Conservation (phyloP, 2,797 vertebrate genomes). For the Euthynnus affinis region DNA sequence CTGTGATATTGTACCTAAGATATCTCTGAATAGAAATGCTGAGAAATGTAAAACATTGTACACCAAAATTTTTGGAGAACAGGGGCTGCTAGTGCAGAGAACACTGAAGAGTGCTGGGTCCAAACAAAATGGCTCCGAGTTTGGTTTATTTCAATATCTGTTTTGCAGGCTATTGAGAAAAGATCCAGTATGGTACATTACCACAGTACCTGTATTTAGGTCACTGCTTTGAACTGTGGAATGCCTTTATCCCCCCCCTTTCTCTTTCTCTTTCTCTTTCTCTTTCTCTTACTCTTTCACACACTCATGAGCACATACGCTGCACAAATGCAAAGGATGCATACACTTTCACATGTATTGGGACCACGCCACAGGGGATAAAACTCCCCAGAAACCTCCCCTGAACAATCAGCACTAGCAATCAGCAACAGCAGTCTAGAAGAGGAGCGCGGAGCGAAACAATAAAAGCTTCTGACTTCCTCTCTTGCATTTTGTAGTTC, state of each 20-base stretch:
- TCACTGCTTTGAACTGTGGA: constrained; percentile 69
- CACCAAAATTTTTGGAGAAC: constrained; percentile 2
- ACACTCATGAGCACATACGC: background rate
- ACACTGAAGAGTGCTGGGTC: constrained; percentile 10
- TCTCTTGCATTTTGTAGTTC: constrained; percentile 10
- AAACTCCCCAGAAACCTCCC: constrained; percentile 40
- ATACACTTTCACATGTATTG: constrained; percentile 51
- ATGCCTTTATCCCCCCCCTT: constrained; percentile 48
- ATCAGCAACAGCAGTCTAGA: constrained; percentile 8
- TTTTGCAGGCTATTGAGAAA: constrained; percentile 48
- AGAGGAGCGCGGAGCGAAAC: background rate
- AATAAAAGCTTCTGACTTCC: background rate
- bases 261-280: constrained; percentile 9
- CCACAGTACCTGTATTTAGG: constrained; percentile 78
- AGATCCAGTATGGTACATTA: constrained; percentile 45
- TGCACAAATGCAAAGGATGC: constrained; percentile 51
- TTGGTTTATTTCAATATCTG: constrained; percentile 32
- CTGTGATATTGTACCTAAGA: background rate
- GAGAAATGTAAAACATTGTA: constrained; percentile 13
- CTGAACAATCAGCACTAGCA: constrained; percentile 36
- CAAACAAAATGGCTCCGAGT: constrained; percentile 40
- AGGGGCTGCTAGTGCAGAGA: constrained; percentile 5
- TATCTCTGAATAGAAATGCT: constrained; percentile 20
- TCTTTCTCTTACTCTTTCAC: background rate
- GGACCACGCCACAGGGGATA: constrained; percentile 49